phyloP scores from a whole-genome alignment of 2,888 invertebrate species.

The Eupelmus urozonus region DNA sequence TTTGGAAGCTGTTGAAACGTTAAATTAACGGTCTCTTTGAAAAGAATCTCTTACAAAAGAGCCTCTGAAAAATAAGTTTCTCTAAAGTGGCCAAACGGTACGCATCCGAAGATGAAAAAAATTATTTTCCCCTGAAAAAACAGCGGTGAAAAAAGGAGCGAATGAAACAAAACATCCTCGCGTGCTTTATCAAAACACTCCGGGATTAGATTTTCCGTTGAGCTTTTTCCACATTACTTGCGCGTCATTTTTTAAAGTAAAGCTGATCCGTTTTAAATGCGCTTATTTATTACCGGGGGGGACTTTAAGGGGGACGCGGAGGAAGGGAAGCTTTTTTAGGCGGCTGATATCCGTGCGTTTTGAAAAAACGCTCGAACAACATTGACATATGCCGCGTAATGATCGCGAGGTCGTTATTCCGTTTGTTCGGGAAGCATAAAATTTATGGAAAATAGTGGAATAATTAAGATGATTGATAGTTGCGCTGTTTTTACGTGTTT shows the following conservation, averaged over 20 bases:
- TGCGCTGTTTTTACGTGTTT: not conserved
- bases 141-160: not conserved
- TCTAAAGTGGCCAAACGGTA: too few species aligned
- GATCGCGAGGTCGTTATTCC: not conserved
- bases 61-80: too few species aligned
- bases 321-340: slow-evolving; percentile 19
- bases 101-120: too few species aligned
- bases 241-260: slow-evolving; percentile 1
- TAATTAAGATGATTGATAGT: slow-evolving; percentile 7
- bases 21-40: too few species aligned
- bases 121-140: not conserved
- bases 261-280: slow-evolving; percentile 40
- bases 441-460: not conserved
- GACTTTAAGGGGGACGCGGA: not conserved
- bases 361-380: slow-evolving; percentile 1
- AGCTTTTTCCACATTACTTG: slow-evolving; percentile 23
- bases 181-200: slow-evolving; percentile 39
- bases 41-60: too few species aligned
- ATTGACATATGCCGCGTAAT: slow-evolving; percentile 10
- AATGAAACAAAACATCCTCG: slow-evolving; percentile 18
- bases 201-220: slow-evolving; percentile 39
- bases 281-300: slow-evolving; percentile 45
- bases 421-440: not conserved
- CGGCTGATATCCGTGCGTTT: not conserved
- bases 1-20: too few species aligned